Evolutionary conservation across 2,797 vertebrate species (phyloP), one percentile per base, ranked within the genome.

Genomic region (Mastacembelus armatus): DNA sequence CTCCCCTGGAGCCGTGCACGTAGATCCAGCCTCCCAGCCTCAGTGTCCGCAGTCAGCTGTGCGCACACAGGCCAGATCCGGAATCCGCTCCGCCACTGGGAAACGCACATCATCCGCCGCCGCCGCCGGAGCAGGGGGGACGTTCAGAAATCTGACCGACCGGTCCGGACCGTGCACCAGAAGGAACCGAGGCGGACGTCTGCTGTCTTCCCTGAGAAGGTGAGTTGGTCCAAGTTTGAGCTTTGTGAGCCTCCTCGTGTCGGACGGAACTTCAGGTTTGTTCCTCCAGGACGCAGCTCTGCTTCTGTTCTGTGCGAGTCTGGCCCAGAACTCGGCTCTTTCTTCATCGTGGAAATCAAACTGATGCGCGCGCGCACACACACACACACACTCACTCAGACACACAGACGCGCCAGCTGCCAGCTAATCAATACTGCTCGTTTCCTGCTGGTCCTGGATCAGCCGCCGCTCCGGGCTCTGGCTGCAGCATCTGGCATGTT

Each of bases 351-450:
- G 33, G 35, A 35, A 3, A 3, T 15, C 2, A 24, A 26, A 26
- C 24, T 26, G 24, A 3, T 26, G 24, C n/a, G 24, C 3, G 26
- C 24, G 3, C 24, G 24, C 24, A 5, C 5, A n/a, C n/a, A n/a
- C n/a, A n/a, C n/a, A n/a, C n/a, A n/a, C n/a, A n/a, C n/a, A n/a
- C n/a, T n/a, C n/a, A n/a, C n/a, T n/a, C n/a, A n/a, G n/a, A n/a
- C n/a, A n/a, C n/a, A n/a, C 67, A 73, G 86, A 83, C 87, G 78
- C 83, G 72, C 74, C 85, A 82, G 74, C 80, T 90, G 87, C 60
- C 60, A 71, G 24, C 22, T 52, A 49, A 88, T 89, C 76, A 80
- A 80, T 75, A 64, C 10, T 10, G 72, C 19, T 66, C 51, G 63
- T 84, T 87, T 84, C 71, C 79, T 64, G 60, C 66, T 42, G 65